Evolutionary conservation across 2,797 vertebrate genomes (phyloP).

Genomic region (Pachyuromys duprasi): DNA sequence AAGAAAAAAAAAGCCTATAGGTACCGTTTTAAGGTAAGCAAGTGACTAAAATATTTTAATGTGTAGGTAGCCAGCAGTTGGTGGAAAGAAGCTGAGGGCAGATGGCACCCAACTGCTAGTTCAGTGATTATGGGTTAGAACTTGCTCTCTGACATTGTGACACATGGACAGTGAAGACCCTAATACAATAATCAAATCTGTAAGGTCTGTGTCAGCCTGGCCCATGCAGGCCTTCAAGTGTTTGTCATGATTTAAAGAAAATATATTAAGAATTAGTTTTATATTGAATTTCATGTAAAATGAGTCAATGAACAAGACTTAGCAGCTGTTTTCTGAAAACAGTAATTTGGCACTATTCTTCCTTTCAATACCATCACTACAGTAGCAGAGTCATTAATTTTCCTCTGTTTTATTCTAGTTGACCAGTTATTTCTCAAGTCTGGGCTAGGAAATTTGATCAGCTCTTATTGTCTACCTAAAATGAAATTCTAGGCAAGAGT

Average conservation of each 20-base stretch:
- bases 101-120: too few species aligned
- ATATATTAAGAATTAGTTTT: not conserved
- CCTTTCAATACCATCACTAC: not conserved
- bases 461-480: not conserved
- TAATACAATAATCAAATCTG: not conserved
- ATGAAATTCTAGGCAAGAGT: not conserved
- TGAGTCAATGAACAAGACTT: not conserved
- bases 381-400: not conserved
- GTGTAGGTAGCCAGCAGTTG: too few species aligned
- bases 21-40: not conserved
- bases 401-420: not conserved
- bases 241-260: not conserved
- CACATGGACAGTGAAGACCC: not conserved
- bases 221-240: accelerated
- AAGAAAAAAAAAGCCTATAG: not conserved
- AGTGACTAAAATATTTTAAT: not conserved
- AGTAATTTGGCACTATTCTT: not conserved
- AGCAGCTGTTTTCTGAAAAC: not conserved
- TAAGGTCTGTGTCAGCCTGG: not conserved
- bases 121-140: not conserved
- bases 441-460: too few species aligned
- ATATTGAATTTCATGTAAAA: not conserved
- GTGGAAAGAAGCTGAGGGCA: not conserved
- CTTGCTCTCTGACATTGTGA: not conserved
- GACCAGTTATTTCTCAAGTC: too few species aligned